phyloP scores from a whole-genome alignment of 2,888 invertebrate genomes.

The Stratiomys singularior region DNA sequence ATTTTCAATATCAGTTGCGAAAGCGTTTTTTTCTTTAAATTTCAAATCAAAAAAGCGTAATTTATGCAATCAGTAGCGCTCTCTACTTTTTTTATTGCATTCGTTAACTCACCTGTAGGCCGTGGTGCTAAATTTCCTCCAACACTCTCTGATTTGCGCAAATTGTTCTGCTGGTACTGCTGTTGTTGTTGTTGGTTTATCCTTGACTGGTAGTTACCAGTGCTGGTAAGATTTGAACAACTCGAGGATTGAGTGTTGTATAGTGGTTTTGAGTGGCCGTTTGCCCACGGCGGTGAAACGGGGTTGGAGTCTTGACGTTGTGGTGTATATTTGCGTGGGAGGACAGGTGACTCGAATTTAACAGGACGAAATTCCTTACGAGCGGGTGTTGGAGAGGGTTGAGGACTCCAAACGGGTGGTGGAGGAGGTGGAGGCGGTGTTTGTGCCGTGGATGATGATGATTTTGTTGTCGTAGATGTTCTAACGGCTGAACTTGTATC shows the following conservation, averaged over 20 bases:
- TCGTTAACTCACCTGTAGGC: conserved; percentile 27
- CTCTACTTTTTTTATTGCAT: background rate
- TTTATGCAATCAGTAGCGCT: no score
- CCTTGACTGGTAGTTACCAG: conserved; percentile 56
- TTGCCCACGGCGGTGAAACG: conserved; percentile 56
- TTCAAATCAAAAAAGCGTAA: no score
- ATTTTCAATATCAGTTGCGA: no score
- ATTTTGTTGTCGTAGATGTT: conserved; percentile 47
- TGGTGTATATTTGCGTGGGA: conserved; percentile 66
- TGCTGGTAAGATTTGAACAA: conserved; percentile 67
- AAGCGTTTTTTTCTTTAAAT: no score
- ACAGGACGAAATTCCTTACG: conserved; percentile 85
- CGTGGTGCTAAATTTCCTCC: conserved; percentile 8
- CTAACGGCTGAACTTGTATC: conserved; percentile 31
- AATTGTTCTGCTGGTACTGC: conserved; percentile 35
- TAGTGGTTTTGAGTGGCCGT: conserved; percentile 57
- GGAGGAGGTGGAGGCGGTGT: conserved; percentile 69
- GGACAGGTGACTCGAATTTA: conserved; percentile 76
- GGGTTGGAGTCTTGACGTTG: conserved; percentile 52
- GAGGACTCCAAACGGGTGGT: conserved; percentile 83
- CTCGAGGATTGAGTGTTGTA: conserved; percentile 70
- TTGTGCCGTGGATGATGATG: conserved; percentile 56
- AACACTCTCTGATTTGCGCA: conserved; percentile 89
- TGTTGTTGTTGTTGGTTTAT: conserved; percentile 57
- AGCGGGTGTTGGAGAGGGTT: conserved; percentile 77